These are phyloP conservation scores for Monochamus alternatus DNA, from an alignment of 2,888 invertebrate genomes.

Conservation along the genomic window DNA sequence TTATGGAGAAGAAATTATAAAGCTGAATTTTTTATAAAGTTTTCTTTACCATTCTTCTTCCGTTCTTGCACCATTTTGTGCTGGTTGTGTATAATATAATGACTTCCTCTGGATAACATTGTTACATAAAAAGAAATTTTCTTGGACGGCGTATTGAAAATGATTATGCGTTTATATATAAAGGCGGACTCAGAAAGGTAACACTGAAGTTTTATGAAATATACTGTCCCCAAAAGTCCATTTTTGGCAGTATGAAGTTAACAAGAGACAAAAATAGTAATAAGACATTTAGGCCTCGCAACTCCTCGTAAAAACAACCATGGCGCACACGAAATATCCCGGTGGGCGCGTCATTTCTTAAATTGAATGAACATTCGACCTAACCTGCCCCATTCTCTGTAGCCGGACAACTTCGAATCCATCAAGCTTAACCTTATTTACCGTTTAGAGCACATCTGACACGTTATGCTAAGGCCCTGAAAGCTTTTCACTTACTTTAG, in stretches of 20 bases:
- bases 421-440: constrained; percentile 54
- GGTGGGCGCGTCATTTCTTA: constrained; percentile 50
- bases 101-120: too few species aligned
- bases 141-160: too few species aligned
- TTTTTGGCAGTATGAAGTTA: neutral
- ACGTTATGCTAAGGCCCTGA: constrained; percentile 47
- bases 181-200: too few species aligned
- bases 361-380: constrained; percentile 48
- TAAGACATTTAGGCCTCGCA: constrained; percentile 32
- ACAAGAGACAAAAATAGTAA: constrained; percentile 25
- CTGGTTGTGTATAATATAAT: too few species aligned
- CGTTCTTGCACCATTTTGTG: too few species aligned
- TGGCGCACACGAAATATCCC: constrained; percentile 48
- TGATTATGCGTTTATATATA: too few species aligned
- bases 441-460: constrained; percentile 48
- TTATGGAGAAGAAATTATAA: too few species aligned
- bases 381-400: constrained; percentile 45
- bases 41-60: too few species aligned
- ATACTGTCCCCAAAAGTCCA: neutral
- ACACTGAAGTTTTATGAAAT: too few species aligned
- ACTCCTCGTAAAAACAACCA: constrained; percentile 20
- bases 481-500: constrained; percentile 48
- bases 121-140: too few species aligned
- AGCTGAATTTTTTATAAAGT: too few species aligned
- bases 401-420: constrained; percentile 48